Base-by-base conservation (phyloP, 2,888 invertebrate genomes). In the Lithophane ornitopus region DNA sequence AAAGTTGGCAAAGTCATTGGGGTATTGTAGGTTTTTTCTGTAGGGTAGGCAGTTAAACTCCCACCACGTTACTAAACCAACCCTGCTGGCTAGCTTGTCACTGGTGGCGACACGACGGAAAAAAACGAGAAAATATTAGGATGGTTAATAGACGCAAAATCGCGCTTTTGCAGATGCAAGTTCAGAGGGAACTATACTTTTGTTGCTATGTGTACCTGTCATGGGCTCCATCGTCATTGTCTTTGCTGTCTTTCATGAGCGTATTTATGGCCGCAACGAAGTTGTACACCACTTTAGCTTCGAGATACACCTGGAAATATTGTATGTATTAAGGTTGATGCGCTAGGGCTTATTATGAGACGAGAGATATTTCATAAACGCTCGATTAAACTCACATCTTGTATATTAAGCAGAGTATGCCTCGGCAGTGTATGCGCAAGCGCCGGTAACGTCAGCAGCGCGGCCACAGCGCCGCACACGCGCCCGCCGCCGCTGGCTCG, bases 201-300 rank as follows among this genome's bases (percentile, higher is more conserved):
- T 63, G 0, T 9, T 44, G 14, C 44, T 3, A 19, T 4, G 3
- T 1, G 83, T 91, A 96, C 96, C 95, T 94, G 76, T 96, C 95
- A 71, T 95, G 93, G 0, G 91, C 88, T 22, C 88, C 93, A 34
- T 94, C 94, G 39, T 95, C 95, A 16, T 88, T 87, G 8, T 93
- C 91, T 77, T 89, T 90, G 65, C 89, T 89, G 81, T 93, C 89
- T 86, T 91, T 95, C 94, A 96, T 91, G 41, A 98, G 93, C 3
- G 98, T 95, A 92, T 98, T 98, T 61, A 98, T 97, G 0, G 98
- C 98, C 86, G 98, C 98, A 52, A 98, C 97, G 68, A 98, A 97
- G 94, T 98, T 98, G 66, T 98, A 98, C 28, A 98, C 97, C 16
- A 98, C 97, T 94, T 98, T 98, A 0, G 98, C 98, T 91, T 98